Percentiles rank a stretch among this genome's conserved stretches.
These are phyloP conservation scores for Pipistrellus kuhlii DNA, from an alignment of 2,797 vertebrate species.

Conservation along the genomic window DNA sequence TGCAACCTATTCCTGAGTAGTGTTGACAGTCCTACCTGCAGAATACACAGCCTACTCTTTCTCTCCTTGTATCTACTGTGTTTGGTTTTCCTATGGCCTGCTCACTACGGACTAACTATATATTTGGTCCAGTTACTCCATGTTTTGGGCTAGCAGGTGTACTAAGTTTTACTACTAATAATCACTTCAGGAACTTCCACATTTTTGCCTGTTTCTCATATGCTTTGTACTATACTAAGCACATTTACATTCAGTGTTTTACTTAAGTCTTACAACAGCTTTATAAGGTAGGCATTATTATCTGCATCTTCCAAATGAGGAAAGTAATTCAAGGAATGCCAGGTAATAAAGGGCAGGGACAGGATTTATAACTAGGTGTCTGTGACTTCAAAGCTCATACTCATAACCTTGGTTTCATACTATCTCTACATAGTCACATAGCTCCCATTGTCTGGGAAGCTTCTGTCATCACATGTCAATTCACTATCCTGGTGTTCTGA, in stretches of 20 bases:
- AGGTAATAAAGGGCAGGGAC: neutral
- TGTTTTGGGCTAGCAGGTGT: neutral
- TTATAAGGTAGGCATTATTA: neutral
- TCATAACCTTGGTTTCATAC: neutral
- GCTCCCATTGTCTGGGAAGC: neutral
- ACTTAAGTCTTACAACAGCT: neutral
- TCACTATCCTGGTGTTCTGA: neutral
- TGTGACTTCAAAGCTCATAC: neutral
- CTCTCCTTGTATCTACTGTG: neutral
- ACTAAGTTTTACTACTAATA: neutral
- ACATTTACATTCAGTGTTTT: neutral
- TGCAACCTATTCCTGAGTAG: neutral
- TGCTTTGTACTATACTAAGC: conserved; percentile 1
- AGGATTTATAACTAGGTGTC: neutral
- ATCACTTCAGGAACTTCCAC: neutral
- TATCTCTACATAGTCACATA: neutral
- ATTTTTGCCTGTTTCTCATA: neutral
- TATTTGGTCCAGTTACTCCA: neutral
- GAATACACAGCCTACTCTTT: neutral
- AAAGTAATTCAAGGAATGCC: neutral
- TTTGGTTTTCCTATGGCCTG: neutral
- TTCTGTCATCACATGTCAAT: neutral
- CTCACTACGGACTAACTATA: neutral
- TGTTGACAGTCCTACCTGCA: neutral
- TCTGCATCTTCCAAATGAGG: conserved; percentile 46